Conservation (phyloP, 92 coral and sea anemone genomes). For the Isaurus tuberculatus region DNA sequence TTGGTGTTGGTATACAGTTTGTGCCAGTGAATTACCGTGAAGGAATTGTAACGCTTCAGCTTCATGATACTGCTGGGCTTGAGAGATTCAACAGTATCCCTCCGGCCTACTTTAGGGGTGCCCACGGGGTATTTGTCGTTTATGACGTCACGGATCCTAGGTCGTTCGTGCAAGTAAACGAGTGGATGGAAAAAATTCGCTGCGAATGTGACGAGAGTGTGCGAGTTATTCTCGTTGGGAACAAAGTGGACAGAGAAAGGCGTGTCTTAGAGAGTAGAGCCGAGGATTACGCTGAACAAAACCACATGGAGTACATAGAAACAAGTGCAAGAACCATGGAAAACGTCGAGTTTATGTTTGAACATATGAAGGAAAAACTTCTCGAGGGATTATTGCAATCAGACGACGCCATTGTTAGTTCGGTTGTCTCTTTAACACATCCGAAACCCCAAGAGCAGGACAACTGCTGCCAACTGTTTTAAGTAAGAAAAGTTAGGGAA, state of each 20-base stretch:
- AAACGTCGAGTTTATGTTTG: constrained; percentile 66
- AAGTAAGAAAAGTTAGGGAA: not conserved
- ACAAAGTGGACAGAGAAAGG: constrained; percentile 55
- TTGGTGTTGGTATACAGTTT: constrained; percentile 42
- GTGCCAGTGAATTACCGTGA: constrained; percentile 52
- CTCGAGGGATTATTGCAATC: constrained; percentile 50
- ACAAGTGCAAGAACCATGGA: constrained; percentile 67
- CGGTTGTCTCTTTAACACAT: constrained; percentile 25
- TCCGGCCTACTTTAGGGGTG: constrained; percentile 59
- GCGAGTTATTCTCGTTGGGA: constrained; percentile 58
- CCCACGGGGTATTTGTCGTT: constrained; percentile 66
- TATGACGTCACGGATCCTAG: constrained; percentile 50
- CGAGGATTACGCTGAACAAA: constrained; percentile 40
- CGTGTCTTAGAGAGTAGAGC: constrained; percentile 35
- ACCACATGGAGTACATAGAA: constrained; percentile 56
- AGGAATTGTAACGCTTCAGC: constrained; percentile 49
- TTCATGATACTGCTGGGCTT: constrained; percentile 64
- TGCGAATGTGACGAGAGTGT: constrained; percentile 54
- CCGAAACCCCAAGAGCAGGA: not conserved
- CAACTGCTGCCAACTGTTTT: not conserved
- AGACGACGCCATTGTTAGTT: constrained; percentile 36
- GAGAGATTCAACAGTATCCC: constrained; percentile 67
- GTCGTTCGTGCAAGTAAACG: constrained; percentile 30
- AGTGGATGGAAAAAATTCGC: constrained; percentile 31
- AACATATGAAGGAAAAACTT: constrained; percentile 51